Evolutionary conservation across 2,888 invertebrate genomes (phyloP), one percentile per base, ranked within the genome.

Genomic region (Harpagoxenus sublaevis): DNA sequence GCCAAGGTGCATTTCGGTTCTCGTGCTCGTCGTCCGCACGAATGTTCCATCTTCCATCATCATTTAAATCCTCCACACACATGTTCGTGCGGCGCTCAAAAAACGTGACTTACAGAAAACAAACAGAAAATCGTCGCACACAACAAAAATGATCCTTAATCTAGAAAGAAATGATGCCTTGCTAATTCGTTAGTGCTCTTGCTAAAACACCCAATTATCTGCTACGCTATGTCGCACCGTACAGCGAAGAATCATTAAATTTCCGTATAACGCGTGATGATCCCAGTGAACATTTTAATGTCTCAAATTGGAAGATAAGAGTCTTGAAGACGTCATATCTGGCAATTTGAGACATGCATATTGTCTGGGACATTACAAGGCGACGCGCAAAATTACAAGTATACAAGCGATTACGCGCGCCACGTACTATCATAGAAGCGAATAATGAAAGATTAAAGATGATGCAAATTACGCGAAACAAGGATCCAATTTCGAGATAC

Each of bases 311-410:
- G 23, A 23, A 23, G n/a, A n/a, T n/a, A n/a, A n/a, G 23, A 23
- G 23, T 23, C 23, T 23, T 23, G 23, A 23, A 23, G 23, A 23
- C 23, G 23, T 23, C 23, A 23, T 23, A 23, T 23, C 23, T 23
- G 0, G 23, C 23, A 23, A 23, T 23, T 23, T 23, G 23, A 23
- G 23, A 23, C 23, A 23, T 23, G 23, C 23, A 23, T 23, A 23
- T 23, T 23, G 23, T 62, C 70, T 9, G 60, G 23, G 62, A 15
- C 48, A 15, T 51, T 55, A 35, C 51, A 35, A 3, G 15, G 42
- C 35, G 23, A 42, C 45, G n/a, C 62, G 42, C 81, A 74, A 73
- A 82, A 28, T 63, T 71, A 73, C 81, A 65, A 77, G 39, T 77
- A 66, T 45, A 66, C 66, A 57, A 77, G 63, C 39, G 65, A 75